Base-by-base conservation (phyloP, 1,140 invertebrate genomes). In the Thaumetopoea pityocampa region DNA sequence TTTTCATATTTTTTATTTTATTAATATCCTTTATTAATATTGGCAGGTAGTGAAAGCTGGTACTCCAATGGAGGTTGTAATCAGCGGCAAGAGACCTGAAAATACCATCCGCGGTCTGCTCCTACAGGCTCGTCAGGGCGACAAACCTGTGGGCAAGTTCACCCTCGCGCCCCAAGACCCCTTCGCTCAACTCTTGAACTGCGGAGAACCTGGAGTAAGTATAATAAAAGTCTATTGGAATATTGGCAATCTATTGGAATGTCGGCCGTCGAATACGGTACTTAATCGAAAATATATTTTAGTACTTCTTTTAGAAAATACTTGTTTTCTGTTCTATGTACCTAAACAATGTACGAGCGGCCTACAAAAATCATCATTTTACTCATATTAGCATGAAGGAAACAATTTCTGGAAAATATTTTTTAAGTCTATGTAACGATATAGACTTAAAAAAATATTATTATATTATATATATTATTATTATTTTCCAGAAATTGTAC, bases 51-150 rank as follows among this genome's bases (percentile, higher is more conserved):
- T 71, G 5, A 79, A 77, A 47, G 67, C 72, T 12, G 79, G 79
- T 15, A 61, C 43, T 20, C 57, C 74, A 1, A 55, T 83, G 57
- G 50, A 71, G 42, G 63, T 88, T 17, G 81, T 74, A 4, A 73
- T 88, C 37, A 52, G 69, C 15, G 79, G 85, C 22, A 82, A 76
- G 29, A 50, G 34, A 10, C 19, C 73, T 1, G 30, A 41, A 0
- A 63, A 87, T 61, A 85, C 62, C 17, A 87, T 88, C 68, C 78
- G 81, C 24, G 88, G 88, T 16, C 77, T 88, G 52, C 63, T 88
- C 38, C 52, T 88, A 10, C 85, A 88, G 53, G 87, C 83, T n/a
- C 66, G 87, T 5, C 56, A 67, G 5, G 77, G 76, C 2, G 57
- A 79, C 32, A 67, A 77, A 3, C 70, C 74, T 14, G 67, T 89